phyloP scores from a whole-genome alignment of 1,140 invertebrate species.

The Scylla paramamosain region DNA sequence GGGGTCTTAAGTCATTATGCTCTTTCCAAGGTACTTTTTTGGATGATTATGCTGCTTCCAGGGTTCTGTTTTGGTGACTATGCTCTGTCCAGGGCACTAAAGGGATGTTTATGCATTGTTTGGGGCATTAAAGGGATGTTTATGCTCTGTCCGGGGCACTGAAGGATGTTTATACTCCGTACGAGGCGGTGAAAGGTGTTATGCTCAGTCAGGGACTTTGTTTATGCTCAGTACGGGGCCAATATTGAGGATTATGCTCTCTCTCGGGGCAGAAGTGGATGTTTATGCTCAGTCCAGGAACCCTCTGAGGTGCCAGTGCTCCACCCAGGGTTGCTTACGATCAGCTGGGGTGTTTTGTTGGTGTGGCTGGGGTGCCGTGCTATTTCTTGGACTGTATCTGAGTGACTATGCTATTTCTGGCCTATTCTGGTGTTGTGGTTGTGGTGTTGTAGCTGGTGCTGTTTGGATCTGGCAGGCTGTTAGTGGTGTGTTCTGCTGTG shows the following conservation, averaged over 20 bases:
- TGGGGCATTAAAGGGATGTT: not conserved
- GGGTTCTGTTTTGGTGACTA: too few species aligned
- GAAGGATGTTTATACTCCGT: too few species aligned
- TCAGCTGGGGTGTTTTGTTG: not conserved
- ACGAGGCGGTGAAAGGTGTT: not conserved
- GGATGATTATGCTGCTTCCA: too few species aligned
- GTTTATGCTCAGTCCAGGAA: constrained; percentile 5
- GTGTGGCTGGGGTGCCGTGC: not conserved
- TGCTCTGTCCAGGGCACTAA: too few species aligned
- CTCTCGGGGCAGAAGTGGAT: not conserved
- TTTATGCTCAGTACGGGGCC: too few species aligned
- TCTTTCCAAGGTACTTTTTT: too few species aligned
- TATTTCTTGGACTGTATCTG: too few species aligned
- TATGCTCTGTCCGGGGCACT: not conserved
- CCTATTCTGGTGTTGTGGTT: too few species aligned
- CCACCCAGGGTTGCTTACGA: not conserved
- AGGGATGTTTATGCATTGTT: not conserved
- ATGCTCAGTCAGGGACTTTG: not conserved
- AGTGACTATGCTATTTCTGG: not conserved
- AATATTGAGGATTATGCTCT: not conserved
- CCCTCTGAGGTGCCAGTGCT: not conserved
- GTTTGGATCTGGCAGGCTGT: too few species aligned
- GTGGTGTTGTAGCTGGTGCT: too few species aligned
- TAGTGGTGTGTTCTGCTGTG: too few species aligned
- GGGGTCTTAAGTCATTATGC: too few species aligned